Evolutionary conservation across 2,113 vertebrate genomes (phyloP), one percentile per base, ranked within the genome.

Genomic region (Ondatra zibethicus): DNA sequence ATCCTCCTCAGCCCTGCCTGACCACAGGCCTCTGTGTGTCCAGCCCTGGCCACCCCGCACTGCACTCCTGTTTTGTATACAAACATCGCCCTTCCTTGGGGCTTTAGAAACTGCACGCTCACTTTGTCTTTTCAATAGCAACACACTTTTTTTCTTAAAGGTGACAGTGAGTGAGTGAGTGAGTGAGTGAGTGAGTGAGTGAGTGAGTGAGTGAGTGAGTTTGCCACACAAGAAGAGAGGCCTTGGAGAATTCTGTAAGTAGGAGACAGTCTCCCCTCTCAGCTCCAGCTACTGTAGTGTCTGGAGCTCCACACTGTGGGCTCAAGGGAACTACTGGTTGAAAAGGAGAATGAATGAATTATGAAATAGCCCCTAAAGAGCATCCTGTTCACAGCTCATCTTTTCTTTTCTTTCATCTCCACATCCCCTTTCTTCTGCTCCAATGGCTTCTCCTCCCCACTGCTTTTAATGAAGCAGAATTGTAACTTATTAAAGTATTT

Each of bases 81-180:
- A 97, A 88, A 95, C 88, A 88, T 9, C 4, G 23, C 86, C 36
- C 66, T 9, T 8, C 36, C 66, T 12, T 8, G 19, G 23, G 73
- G 63, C 84, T 55, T 2, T 65, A 92, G 77, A 58, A 94, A 50
- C 68, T 36, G 61, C 12, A 1, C 58, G 63, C 63, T 23, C 13
- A 58, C 73, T 96, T 93, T 96, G 84, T 96, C 96, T 96, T 96
- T 52, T 84, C 92, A 65, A 92, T 4, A 96, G 96, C 93, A 97
- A 72, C 19, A 63, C 29, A 61, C 4, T 47, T 92, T 84, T 94
- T 87, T 52, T 72, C 90, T 97, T 97, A 96, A 98, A 98, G 96
- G 92, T 17, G 25, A 73, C 66, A 0, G 50, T 10, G 52, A 42
- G 50, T 29, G 23, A 65, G 63, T 52, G 23, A 65, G 63, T 52